Base-by-base conservation (phyloP, 2,888 invertebrate species). In the Empis livida region DNA sequence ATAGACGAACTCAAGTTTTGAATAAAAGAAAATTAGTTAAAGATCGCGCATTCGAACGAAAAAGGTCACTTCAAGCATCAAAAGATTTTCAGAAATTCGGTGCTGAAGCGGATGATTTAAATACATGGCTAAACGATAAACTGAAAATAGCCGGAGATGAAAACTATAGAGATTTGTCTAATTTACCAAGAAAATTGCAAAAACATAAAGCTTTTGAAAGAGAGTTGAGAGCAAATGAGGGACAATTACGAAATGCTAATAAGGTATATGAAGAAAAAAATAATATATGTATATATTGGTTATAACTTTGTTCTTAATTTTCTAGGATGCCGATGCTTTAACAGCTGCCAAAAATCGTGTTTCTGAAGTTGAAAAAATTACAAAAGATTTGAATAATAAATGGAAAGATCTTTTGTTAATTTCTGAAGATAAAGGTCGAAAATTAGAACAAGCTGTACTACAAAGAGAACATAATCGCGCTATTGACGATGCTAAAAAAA, bases 161-260 rank as follows among this genome's bases (percentile, higher is more conserved):
- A 66, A 92, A 86, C 51, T 95, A 94, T 68, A 73, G 91, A 15
- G 94, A 95, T 61, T 71, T 95, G 15, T 83, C 79, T 38, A 95
- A 96, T 65, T 69, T 93, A 53, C 91, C 93, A 54, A 76, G 93
- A 1, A 95, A 95, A 64, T 70, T 94, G 2, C 93, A 95, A 68
- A 94, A 94, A 61, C 97, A 99, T 63, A 91, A 94, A 66, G 95
- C 96, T 0, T 96, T 97, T 62, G 95, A 96, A 61, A 75, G 95
- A 1, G 97, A 99, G 63, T 70, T 99, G 16, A 79, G 89, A 43
- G 92, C 96, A 1, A 97, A 96, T 61, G 93, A 96, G 66, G 92
- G 91, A 13, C 88, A 94, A 59, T 73, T 95, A 10, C 73, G 92
- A 44, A 82, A 84, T 17, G 85, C 94, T 0, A 90, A 88, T 56